A percentile compares a stretch with the other conserved stretches of the same genome.
These are phyloP conservation scores for Darevskia nairensis DNA, from an alignment of 2,797 vertebrate species.

Conservation along the genomic window DNA sequence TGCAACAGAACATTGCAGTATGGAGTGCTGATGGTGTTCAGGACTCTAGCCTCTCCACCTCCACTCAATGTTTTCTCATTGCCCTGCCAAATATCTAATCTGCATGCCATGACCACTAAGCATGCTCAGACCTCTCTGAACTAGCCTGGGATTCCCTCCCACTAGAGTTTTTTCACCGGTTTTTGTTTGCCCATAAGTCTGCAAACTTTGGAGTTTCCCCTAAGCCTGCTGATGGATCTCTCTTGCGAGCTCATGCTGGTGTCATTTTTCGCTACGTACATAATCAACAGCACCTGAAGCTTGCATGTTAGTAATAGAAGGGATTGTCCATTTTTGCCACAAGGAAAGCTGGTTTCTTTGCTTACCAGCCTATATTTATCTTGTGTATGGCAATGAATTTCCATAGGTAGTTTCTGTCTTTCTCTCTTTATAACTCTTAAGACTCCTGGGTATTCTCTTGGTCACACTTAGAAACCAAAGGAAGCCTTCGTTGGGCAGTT, in stretches of 20 bases:
- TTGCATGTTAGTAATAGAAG: background rate
- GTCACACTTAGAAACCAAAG: background rate
- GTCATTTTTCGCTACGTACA: no score
- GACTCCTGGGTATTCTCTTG: conserved; percentile 5
- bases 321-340: background rate
- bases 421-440: background rate
- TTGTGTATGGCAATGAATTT: background rate
- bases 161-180: no score
- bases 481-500: background rate
- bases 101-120: no score
- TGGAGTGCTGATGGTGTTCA: background rate
- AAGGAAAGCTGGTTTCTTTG: background rate
- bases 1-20: background rate
- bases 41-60: background rate
- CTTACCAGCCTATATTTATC: background rate
- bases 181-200: no score
- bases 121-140: no score
- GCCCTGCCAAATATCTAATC: no score
- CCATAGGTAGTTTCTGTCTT: background rate
- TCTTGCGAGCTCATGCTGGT: no score
- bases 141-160: no score
- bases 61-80: no score
- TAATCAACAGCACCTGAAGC: background rate
- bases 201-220: no score
- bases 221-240: no score